These are phyloP conservation scores for Papilio polytes DNA, from an alignment of 1,140 invertebrate genomes.

Conservation along the genomic window DNA sequence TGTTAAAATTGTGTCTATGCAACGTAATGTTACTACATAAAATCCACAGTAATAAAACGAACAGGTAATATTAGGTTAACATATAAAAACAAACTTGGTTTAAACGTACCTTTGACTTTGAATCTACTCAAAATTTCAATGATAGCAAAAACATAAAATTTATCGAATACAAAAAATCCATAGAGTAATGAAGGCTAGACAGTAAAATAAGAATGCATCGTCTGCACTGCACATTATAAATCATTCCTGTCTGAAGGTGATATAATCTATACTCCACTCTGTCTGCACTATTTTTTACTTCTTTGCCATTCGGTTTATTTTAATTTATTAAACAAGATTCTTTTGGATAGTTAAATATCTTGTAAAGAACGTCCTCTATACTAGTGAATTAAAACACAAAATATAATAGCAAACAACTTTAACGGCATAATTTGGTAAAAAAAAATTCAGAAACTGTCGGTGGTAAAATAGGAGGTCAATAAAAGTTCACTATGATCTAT, in stretches of 20 bases:
- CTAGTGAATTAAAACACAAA: not conserved
- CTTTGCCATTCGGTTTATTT: not conserved
- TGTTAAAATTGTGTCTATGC: not conserved
- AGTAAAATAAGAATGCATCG: slow-evolving; percentile 14
- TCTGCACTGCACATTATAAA: not conserved
- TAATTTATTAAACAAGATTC: not conserved
- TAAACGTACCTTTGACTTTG: not conserved
- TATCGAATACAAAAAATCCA: not conserved
- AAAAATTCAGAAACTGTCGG: not conserved
- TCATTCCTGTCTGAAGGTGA: slow-evolving; percentile 1
- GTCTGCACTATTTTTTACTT: slow-evolving; percentile 24
- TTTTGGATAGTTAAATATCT: not conserved
- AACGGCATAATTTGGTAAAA: not conserved
- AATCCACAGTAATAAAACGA: too few relatives aligned
- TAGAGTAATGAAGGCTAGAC: slow-evolving; percentile 5
- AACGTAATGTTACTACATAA: not conserved
- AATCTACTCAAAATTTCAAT: not conserved
- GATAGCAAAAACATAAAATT: not conserved
- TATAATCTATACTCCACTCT: not conserved
- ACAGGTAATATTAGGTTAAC: not conserved
- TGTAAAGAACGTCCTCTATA: not conserved
- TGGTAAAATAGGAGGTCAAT: not conserved
- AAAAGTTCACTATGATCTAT: not conserved
- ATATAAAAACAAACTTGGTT: not conserved
- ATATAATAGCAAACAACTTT: not conserved